Evolutionary conservation across 1,140 invertebrate species (phyloP).

Genomic region (Drosophila orena): DNA sequence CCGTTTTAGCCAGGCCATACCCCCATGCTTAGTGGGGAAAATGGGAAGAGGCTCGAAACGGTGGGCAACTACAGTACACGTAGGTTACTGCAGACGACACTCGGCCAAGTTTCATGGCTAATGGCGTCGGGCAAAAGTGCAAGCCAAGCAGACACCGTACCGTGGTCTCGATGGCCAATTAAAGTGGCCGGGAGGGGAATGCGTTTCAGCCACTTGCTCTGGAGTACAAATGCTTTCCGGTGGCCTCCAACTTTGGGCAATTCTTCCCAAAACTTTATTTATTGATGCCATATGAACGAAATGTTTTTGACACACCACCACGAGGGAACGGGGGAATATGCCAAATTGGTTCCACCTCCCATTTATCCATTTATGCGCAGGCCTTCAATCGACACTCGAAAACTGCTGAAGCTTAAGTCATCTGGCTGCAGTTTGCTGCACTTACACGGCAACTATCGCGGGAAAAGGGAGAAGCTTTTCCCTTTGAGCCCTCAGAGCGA

Average conservation of each 20-base stretch:
- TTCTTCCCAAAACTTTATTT: background rate
- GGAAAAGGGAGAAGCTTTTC: conserved; percentile 16
- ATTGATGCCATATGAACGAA: too few relatives aligned
- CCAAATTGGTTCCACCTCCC: background rate
- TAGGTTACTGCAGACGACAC: conserved; percentile 13
- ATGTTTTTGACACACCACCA: background rate
- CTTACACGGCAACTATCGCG: conserved; percentile 6
- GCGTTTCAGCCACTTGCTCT: conserved; percentile 25
- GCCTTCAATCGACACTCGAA: conserved; percentile 1
- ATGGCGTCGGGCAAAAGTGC: conserved; percentile 69
- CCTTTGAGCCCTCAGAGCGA: background rate
- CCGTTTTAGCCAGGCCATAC: conserved; percentile 40
- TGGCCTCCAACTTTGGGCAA: background rate
- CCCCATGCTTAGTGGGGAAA: conserved; percentile 7
- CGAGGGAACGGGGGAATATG: background rate
- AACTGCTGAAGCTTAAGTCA: conserved; percentile 2
- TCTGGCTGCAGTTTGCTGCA: conserved; percentile 5
- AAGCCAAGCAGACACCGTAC: conserved; percentile 66
- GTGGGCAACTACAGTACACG: background rate
- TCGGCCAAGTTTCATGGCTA: conserved; percentile 58
- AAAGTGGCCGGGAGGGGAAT: conserved; percentile 49
- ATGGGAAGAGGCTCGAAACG: conserved; percentile 11
- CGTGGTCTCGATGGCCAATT: conserved; percentile 76
- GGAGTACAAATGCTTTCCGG: background rate
- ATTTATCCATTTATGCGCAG: background rate